Conservation (phyloP, 2,888 invertebrate species). For the Stenichneumon culpator region DNA sequence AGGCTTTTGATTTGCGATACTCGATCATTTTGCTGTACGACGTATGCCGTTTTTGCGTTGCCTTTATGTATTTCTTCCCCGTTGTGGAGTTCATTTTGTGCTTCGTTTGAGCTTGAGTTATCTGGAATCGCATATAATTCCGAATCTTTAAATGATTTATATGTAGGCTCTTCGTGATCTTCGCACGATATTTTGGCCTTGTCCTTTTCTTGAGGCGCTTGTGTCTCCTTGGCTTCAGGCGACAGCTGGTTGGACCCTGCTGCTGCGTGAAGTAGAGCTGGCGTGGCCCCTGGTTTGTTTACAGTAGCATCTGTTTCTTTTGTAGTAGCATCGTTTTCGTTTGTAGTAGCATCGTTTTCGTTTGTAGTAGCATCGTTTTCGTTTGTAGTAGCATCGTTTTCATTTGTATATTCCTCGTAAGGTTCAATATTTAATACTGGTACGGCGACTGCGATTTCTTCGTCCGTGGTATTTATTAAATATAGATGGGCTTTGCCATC, state of each 20-base stretch:
- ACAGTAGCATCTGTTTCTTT: too few relatives aligned
- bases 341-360: too few relatives aligned
- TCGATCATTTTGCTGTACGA: slow-evolving; percentile 15
- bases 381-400: not conserved
- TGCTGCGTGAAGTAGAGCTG: not conserved
- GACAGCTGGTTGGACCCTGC: not conserved
- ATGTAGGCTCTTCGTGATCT: not conserved
- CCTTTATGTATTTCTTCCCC: not conserved
- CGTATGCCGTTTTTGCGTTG: not conserved
- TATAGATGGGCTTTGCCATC: slow-evolving; percentile 53
- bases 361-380: too few relatives aligned
- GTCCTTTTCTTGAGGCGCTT: not conserved
- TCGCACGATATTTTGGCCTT: not conserved
- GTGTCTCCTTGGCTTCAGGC: not conserved
- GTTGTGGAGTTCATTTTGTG: too few relatives aligned
- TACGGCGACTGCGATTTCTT: slow-evolving; percentile 49
- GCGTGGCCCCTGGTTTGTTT: not conserved
- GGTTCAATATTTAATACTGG: slow-evolving; percentile 21
- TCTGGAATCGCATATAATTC: not conserved
- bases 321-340: too few relatives aligned
- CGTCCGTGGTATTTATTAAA: slow-evolving; percentile 52
- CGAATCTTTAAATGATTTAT: not conserved
- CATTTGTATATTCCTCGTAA: not conserved
- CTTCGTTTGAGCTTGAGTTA: not conserved
- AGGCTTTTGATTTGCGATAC: slow-evolving; percentile 16